A percentile compares a stretch with the other conserved stretches of the same genome.
Conservation (phyloP, 2,888 invertebrate genomes). For the Catocala fraxini region DNA sequence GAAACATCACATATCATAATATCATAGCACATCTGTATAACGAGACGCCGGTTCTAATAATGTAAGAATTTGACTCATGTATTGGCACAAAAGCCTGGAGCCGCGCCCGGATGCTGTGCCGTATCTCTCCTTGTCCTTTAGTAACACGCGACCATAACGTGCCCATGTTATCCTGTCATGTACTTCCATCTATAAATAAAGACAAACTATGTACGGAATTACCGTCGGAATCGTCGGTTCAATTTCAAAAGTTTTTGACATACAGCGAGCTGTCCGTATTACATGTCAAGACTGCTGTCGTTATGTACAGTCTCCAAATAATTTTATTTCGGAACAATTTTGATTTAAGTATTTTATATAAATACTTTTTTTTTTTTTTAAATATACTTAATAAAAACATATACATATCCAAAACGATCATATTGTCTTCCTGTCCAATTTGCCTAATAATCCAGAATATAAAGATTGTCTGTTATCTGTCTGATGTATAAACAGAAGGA, state of each 20-base stretch:
- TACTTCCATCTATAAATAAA: slow-evolving; percentile 26
- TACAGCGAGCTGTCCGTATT: slow-evolving; percentile 20
- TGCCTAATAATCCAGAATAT: too few species aligned
- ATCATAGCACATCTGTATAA: slow-evolving; percentile 20
- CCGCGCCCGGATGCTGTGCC: slow-evolving; percentile 69
- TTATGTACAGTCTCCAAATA: not conserved
- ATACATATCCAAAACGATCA: too few species aligned
- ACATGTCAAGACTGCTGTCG: slow-evolving; percentile 1
- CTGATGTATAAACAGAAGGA: too few species aligned
- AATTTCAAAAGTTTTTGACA: slow-evolving; percentile 46
- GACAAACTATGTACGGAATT: slow-evolving; percentile 29
- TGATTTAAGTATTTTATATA: too few species aligned
- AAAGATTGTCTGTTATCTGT: too few species aligned
- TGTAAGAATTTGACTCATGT: slow-evolving; percentile 58
- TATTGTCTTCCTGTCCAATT: too few species aligned
- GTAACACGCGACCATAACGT: slow-evolving; percentile 13
- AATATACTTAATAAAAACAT: too few species aligned
- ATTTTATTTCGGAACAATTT: not conserved
- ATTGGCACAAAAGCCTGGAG: slow-evolving; percentile 69
- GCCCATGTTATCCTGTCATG: not conserved
- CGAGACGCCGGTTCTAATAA: slow-evolving; percentile 25
- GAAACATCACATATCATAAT: not conserved
- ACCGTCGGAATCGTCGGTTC: slow-evolving; percentile 35
- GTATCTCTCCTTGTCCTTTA: slow-evolving; percentile 31
- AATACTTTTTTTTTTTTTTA: too few species aligned